These are phyloP conservation scores for Holothuria leucospilota DNA, from an alignment of 53 echinoderm and acorn worm species.

Conservation along the genomic window DNA sequence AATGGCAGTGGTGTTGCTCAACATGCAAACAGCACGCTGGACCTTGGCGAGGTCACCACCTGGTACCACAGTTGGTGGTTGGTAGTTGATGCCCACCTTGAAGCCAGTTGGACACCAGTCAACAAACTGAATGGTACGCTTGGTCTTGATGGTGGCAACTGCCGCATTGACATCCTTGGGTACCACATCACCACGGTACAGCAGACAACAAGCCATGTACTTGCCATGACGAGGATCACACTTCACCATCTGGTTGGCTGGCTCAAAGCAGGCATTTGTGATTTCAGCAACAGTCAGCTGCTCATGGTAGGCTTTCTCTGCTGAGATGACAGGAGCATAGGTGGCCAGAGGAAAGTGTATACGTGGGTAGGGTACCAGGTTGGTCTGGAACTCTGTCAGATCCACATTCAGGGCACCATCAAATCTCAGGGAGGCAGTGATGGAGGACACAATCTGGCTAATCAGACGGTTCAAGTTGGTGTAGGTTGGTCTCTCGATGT, in stretches of 20 bases:
- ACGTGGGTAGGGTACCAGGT: slow-evolving; percentile 93
- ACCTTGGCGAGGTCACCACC: slow-evolving; percentile 77
- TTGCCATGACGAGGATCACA: slow-evolving; percentile 91
- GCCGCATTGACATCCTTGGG: slow-evolving; percentile 85
- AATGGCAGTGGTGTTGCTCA: slow-evolving; percentile 94
- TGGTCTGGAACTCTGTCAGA: slow-evolving; percentile 87
- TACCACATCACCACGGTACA: slow-evolving; percentile 86
- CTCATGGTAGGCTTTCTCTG: slow-evolving; percentile 88
- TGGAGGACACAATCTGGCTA: slow-evolving; percentile 79
- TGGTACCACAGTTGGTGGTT: slow-evolving; percentile 13
- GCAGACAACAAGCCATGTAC: slow-evolving; percentile 86
- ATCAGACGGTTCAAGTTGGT: slow-evolving; percentile 83
- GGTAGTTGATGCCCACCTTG: slow-evolving; percentile 51
- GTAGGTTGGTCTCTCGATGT: slow-evolving; percentile 83
- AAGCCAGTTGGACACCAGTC: slow-evolving; percentile 95
- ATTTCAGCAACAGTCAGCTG: slow-evolving; percentile 82
- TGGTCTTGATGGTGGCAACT: slow-evolving; percentile 82
- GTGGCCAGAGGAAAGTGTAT: slow-evolving; percentile 85
- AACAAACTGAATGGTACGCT: slow-evolving; percentile 84
- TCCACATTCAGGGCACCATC: slow-evolving; percentile 82
- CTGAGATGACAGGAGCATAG: slow-evolving; percentile 86
- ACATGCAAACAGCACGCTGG: slow-evolving; percentile 93
- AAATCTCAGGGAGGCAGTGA: slow-evolving; percentile 81
- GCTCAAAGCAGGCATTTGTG: slow-evolving; percentile 86
- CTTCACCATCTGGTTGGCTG: slow-evolving; percentile 88